These are phyloP conservation scores for Rhagologus leucostigma DNA, from an alignment of 2,113 vertebrate genomes.

Conservation along the genomic window DNA sequence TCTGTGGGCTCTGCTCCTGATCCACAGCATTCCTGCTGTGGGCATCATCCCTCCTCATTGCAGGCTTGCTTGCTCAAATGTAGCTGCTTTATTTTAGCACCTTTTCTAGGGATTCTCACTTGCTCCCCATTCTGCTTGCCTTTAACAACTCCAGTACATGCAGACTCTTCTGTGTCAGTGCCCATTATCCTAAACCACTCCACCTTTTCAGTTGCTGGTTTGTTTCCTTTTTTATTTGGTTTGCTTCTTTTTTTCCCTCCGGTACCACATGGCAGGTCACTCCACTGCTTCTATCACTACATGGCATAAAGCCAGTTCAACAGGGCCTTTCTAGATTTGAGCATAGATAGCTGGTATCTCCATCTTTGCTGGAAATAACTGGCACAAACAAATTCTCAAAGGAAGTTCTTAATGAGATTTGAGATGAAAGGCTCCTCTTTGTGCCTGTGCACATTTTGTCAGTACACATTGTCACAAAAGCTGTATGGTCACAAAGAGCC, in stretches of 20 bases:
- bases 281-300: not conserved
- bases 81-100: not conserved
- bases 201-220: not conserved
- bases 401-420: not conserved
- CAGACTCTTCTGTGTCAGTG: not conserved
- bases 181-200: not conserved
- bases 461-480: not conserved
- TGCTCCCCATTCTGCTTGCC: not conserved
- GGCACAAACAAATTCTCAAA: not conserved
- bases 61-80: not conserved
- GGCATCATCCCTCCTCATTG: not conserved
- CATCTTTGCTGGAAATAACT: not conserved
- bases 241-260: not conserved
- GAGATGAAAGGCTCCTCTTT: not conserved
- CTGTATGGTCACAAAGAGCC: constrained; percentile 1
- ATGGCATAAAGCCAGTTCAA: not conserved
- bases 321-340: not conserved
- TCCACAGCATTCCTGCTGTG: not conserved
- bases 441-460: not conserved
- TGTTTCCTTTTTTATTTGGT: not conserved
- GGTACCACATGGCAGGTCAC: not conserved
- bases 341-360: not conserved
- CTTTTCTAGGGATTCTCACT: not conserved
- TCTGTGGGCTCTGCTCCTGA: not conserved
- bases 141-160: not conserved